Evolutionary conservation across 2,797 vertebrate species (phyloP), one percentile per base, ranked within the genome.

Genomic region (Argyrosomus regius): DNA sequence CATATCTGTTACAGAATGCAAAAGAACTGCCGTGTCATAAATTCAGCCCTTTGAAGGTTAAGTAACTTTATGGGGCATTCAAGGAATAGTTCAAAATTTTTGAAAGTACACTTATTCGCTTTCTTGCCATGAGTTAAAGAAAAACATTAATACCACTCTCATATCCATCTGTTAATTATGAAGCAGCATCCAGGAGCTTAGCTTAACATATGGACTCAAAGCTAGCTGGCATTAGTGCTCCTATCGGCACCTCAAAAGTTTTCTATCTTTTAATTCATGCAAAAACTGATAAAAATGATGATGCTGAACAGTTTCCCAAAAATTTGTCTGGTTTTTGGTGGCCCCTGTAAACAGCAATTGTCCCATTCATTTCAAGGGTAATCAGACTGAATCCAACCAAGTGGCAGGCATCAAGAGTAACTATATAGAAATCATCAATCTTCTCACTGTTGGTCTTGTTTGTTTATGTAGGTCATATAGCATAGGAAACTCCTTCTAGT

Each of bases 1-100:
- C 2, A 14, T 17, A 71, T 66, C 28, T 39, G 26, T 72, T 48
- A 22, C 20, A 65, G 18, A 74, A 83, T 48, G 11, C 3, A 75
- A 49, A 17, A 65, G 22, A 26, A 14, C 28, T 10, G 18, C 49
- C 3, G 17, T 2, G 12, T 52, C 49, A 39, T 39, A 49, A n/a
- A 58, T 58, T 72, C 18, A 66, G 8, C 22, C 12, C 22, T 24
- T 26, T 45, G 16, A 53, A 52, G 16, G 22, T 60, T 46, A 52
- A n/a, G 9, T 60, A 4, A 75, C 8, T 16, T 41, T 20, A 39
- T 64, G 58, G 26, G 8, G 39, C 5, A 57, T 70, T 60, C 54
- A 63, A 16, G 13, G 28, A 52, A 52, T 22, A 35, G 59, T 31
- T 72, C 6, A 0, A 39, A 54, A 48, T 49, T 58, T 22, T 9